Base-by-base conservation (phyloP, 2,797 vertebrate genomes). In the Gobionotothen gibberifrons region DNA sequence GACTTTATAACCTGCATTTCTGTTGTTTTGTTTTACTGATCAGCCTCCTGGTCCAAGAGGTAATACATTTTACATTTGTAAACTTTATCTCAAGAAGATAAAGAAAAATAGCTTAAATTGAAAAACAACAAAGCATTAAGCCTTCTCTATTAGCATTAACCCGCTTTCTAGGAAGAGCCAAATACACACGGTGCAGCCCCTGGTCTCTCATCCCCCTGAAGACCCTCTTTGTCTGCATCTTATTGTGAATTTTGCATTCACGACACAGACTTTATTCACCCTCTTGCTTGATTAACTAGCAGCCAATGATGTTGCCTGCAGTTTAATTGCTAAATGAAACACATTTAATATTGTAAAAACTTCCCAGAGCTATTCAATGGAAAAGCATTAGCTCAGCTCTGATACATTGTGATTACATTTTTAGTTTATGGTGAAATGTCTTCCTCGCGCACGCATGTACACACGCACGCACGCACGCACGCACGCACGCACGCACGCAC, bases 231-330 rank as follows among this genome's bases (percentile, higher is more conserved):
- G 16, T 21, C 15, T 3, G 16, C 6, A 5, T 52, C 46, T 52
- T 1, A 4, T 39, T 52, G 11, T 51, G 3, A 62, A 40, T 56
- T 67, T 79, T 56, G 14, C 48, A 74, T 57, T 43, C 58, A 70
- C 43, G 29, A 39, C 5, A 51, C 12, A 36, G 3, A 48, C 39
- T 43, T 60, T 2, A 22, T 32, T 26, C 22, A 3, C 60, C 16
- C 22, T 67, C 5, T 21, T 67, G 63, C 29, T 47, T 69, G 52
- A 76, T 76, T 0, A 51, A 16, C 57, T 57, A 19, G 4, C 2
- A 47, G 8, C 9, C 65, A 78, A 66, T 76, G 59, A 78, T 65
- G 3, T 49, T 44, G 29, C 55, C 32, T 54, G 19, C 29, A 40
- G 49, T 46, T 14, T 42, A 61, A 73, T 39, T 73, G 15, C 54